These are phyloP conservation scores for Zosterops pallidus DNA, from an alignment of 2,113 vertebrate genomes.

Conservation along the genomic window DNA sequence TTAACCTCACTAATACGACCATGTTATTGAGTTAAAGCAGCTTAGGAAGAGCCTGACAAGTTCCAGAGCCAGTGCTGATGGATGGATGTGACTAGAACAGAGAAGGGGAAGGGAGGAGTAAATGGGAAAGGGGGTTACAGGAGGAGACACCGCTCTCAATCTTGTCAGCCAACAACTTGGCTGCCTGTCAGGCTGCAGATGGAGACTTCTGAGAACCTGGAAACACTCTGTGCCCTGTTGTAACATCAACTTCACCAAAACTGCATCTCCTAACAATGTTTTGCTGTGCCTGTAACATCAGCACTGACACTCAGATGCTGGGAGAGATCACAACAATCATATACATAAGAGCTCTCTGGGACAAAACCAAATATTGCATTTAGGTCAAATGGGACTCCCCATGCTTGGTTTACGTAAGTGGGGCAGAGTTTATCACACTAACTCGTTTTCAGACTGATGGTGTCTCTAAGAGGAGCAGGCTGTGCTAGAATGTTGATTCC, in stretches of 20 bases:
- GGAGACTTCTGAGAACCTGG: background rate
- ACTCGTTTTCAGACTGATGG: background rate
- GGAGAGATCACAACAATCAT: background rate
- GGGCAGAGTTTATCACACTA: background rate
- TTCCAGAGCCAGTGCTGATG: slow-evolving; percentile 33
- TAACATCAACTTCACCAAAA: background rate
- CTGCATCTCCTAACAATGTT: background rate
- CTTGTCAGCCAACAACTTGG: background rate
- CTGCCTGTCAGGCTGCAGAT: background rate
- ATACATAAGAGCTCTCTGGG: background rate
- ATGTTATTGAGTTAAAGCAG: slow-evolving; percentile 48
- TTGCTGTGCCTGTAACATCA: background rate
- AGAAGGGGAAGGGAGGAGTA: background rate
- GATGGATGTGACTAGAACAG: slow-evolving; percentile 17
- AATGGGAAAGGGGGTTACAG: background rate
- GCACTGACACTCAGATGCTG: background rate
- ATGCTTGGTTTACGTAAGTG: background rate
- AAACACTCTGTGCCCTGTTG: background rate
- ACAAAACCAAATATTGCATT: background rate
- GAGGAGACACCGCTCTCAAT: background rate
- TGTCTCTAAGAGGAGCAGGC: background rate
- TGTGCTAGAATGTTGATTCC: background rate
- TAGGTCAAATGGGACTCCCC: background rate
- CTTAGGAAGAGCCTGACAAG: background rate
- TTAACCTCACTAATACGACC: slow-evolving; percentile 16